phyloP scores from a whole-genome alignment of 2,888 invertebrate genomes.

The Ophonus ardosiacus region DNA sequence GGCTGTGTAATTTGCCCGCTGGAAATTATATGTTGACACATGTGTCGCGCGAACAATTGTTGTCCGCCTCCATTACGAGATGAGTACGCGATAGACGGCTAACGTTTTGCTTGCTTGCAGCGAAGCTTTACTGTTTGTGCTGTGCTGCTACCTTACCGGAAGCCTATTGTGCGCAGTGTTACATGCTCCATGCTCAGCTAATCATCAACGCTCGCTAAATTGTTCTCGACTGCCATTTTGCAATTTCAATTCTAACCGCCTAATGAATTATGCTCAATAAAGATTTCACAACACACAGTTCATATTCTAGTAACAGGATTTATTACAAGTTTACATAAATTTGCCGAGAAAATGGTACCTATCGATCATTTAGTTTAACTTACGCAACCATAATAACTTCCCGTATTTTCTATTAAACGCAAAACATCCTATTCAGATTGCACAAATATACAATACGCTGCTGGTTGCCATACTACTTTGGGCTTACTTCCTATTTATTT shows the following conservation, averaged over 20 bases:
- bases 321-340: too few species aligned
- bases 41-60: slow-evolving; percentile 58
- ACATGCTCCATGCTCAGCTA: slow-evolving; percentile 23
- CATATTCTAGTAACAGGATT: too few species aligned
- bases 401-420: too few species aligned
- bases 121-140: slow-evolving; percentile 4
- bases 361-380: too few species aligned
- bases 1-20: slow-evolving; percentile 58
- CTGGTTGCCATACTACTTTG: too few species aligned
- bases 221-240: slow-evolving; percentile 20
- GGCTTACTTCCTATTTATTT: too few species aligned
- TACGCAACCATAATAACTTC: too few species aligned
- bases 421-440: too few species aligned
- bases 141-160: slow-evolving; percentile 12
- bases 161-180: slow-evolving; percentile 21
- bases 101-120: slow-evolving; percentile 40
- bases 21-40: slow-evolving; percentile 63
- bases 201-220: slow-evolving; percentile 35
- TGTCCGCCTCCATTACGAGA: slow-evolving; percentile 54
- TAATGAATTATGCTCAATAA: slow-evolving; percentile 19
- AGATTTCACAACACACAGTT: not conserved
- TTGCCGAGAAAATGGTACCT: too few species aligned
- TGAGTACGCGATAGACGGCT: slow-evolving; percentile 45
- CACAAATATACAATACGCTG: too few species aligned
- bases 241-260: slow-evolving; percentile 34